Evolutionary conservation across 2,888 invertebrate species (phyloP).

Genomic region (Lycia hirtaria): DNA sequence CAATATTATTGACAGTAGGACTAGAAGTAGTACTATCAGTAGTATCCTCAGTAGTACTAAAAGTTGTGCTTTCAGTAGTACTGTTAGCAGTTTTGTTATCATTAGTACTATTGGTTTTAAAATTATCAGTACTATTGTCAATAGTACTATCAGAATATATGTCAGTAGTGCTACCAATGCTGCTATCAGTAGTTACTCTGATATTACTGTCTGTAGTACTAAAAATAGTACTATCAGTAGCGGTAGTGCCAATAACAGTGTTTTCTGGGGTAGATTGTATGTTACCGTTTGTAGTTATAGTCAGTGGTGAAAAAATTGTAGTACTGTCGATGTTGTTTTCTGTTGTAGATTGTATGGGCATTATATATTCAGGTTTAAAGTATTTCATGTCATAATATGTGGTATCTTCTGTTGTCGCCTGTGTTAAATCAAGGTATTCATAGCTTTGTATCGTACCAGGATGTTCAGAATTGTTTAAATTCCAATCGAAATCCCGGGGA

Average conservation of each 20-base stretch:
- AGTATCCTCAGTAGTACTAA: background rate
- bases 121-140: background rate
- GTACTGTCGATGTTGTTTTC: conserved; percentile 3
- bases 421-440: background rate
- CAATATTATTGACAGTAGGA: background rate
- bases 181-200: background rate
- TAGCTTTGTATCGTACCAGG: background rate
- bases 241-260: background rate
- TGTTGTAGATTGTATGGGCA: conserved; percentile 20
- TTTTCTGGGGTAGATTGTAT: background rate
- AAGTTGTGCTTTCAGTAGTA: background rate
- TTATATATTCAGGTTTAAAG: conserved; percentile 22
- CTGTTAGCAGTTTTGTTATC: background rate
- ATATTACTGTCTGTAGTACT: background rate
- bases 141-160: background rate
- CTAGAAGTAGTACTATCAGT: background rate
- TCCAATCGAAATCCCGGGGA: conserved; percentile 5
- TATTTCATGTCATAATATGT: conserved; percentile 14
- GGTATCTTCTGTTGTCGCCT: background rate
- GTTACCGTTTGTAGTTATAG: background rate
- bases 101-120: too few species aligned
- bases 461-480: background rate
- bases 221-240: background rate
- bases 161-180: background rate
- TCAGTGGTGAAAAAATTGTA: background rate